Evolutionary conservation across 2,888 invertebrate species (phyloP).

Genomic region (Apodemia hepburni): DNA sequence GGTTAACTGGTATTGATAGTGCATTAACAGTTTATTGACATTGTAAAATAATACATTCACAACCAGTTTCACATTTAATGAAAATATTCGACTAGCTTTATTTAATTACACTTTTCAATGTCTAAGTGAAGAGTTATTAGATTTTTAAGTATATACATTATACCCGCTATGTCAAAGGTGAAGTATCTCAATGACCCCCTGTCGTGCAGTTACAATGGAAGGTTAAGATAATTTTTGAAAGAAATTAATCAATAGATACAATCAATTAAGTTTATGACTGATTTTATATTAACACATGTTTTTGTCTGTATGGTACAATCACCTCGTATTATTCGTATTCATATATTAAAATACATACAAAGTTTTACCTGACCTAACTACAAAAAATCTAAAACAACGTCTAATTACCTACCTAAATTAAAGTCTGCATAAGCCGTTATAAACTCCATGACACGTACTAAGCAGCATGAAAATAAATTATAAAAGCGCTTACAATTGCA

Average conservation of each 20-base stretch:
- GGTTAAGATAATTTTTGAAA: background rate
- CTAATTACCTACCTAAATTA: too few species aligned
- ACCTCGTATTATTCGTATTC: too few species aligned
- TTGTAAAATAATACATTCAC: constrained; percentile 16
- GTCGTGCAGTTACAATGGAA: background rate
- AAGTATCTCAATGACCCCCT: background rate
- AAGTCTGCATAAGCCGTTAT: too few species aligned
- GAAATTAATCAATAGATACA: background rate
- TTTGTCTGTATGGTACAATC: too few species aligned
- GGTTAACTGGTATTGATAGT: constrained; percentile 11
- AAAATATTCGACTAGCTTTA: background rate
- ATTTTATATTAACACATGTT: background rate
- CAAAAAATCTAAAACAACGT: too few species aligned
- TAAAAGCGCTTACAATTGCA: too few species aligned
- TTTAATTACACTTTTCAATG: constrained; percentile 9
- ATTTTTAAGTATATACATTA: background rate
- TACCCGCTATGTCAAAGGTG: constrained; percentile 2
- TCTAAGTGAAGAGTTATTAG: background rate
- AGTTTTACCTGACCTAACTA: too few species aligned
- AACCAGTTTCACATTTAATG: background rate
- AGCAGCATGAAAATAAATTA: too few species aligned
- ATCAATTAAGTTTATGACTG: background rate
- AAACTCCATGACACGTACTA: too few species aligned
- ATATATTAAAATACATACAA: too few species aligned
- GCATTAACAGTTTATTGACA: constrained; percentile 26